Percentiles rank a stretch among this genome's conserved stretches.
These are phyloP conservation scores for Toxotes jaculatrix DNA, from an alignment of 2,113 vertebrate species.

Conservation along the genomic window DNA sequence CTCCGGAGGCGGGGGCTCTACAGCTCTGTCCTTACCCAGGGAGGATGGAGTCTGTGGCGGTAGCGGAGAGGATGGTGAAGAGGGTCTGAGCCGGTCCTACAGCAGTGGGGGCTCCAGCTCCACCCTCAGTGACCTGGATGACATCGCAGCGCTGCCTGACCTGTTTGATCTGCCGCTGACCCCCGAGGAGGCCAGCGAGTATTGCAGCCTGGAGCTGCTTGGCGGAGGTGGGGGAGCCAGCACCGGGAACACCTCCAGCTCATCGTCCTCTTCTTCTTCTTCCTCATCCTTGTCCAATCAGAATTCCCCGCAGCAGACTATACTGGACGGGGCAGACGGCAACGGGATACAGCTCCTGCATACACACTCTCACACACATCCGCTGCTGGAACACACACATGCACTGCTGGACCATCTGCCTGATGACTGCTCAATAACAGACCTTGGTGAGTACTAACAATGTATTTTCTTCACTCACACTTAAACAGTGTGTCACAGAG, in stretches of 20 bases:
- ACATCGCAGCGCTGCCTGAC: conserved; percentile 89
- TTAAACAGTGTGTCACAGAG: background rate
- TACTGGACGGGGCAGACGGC: conserved; percentile 83
- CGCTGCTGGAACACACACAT: conserved; percentile 68
- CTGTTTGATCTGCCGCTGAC: conserved; percentile 93
- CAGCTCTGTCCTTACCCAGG: conserved; percentile 82
- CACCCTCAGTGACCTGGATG: conserved; percentile 90
- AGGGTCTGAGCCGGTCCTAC: conserved; percentile 85
- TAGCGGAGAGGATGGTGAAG: conserved; percentile 72
- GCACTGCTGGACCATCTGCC: conserved; percentile 76
- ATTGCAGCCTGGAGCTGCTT: conserved; percentile 89
- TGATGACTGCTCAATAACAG: conserved; percentile 85
- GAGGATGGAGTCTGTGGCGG: conserved; percentile 76
- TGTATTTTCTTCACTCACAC: background rate
- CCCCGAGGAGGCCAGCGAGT: conserved; percentile 87
- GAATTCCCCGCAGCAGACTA: conserved; percentile 88
- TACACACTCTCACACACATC: conserved; percentile 68
- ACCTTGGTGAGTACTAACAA: conserved; percentile 86
- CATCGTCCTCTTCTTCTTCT: conserved; percentile 85
- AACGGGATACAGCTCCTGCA: conserved; percentile 84
- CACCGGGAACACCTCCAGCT: conserved; percentile 79
- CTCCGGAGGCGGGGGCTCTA: conserved; percentile 81
- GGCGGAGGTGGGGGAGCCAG: conserved; percentile 72
- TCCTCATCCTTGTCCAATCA: conserved; percentile 86
- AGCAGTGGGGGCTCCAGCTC: conserved; percentile 88